Percentiles rank a stretch among this genome's conserved stretches.
Conservation (phyloP, 2,113 vertebrate genomes). For the Natator depressus region DNA sequence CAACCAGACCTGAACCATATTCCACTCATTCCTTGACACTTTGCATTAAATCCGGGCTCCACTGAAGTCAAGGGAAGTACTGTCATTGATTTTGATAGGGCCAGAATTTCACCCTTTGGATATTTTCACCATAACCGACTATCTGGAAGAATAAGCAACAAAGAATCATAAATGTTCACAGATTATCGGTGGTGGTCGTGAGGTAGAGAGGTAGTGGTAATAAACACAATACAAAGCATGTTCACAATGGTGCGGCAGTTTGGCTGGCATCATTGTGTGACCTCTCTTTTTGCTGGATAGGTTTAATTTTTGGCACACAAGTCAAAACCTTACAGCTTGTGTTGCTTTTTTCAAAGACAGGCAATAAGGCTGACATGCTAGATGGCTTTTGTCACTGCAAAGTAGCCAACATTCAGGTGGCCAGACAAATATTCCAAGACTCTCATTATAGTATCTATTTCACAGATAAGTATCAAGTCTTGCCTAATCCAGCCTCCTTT, state of each 20-base stretch:
- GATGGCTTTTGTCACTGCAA: neutral
- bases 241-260: neutral
- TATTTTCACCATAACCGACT: neutral
- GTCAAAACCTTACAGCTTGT: neutral
- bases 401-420: neutral
- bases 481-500: neutral
- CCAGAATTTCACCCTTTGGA: neutral
- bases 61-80: neutral
- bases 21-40: accelerated
- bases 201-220: neutral
- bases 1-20: neutral
- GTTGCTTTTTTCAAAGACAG: neutral
- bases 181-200: neutral
- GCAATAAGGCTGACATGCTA: neutral
- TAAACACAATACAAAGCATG: accelerated
- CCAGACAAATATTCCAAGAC: neutral
- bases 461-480: neutral
- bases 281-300: neutral
- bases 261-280: neutral
- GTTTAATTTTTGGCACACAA: neutral
- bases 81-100: neutral
- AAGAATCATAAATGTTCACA: neutral
- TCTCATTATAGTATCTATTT: neutral
- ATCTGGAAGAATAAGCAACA: neutral
- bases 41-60: neutral